Percentiles rank a stretch among this genome's conserved stretches.
Evolutionary conservation across 2,888 invertebrate genomes (phyloP).

Genomic region (Tineola bisselliella): DNA sequence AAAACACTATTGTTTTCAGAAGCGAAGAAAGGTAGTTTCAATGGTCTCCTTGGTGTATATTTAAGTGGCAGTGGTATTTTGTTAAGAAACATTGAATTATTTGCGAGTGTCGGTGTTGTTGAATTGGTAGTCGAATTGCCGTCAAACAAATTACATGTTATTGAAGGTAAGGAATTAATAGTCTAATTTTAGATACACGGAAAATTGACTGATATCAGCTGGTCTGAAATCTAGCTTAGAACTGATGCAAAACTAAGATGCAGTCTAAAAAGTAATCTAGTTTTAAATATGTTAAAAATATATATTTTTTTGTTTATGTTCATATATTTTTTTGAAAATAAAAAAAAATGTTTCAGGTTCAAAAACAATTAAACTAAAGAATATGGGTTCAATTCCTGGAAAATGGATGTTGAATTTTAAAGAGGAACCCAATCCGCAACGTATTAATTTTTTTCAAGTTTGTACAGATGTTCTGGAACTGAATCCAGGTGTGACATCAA

Average conservation of each 20-base stretch:
- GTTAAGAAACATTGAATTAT: slow-evolving; percentile 39
- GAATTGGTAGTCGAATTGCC: slow-evolving; percentile 31
- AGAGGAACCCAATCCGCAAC: slow-evolving; percentile 22
- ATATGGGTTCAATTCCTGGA: slow-evolving; percentile 41
- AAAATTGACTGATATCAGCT: no score
- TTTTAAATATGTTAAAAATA: no score
- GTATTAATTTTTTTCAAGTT: slow-evolving; percentile 34
- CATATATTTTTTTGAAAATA: no score
- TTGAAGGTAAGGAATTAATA: slow-evolving; percentile 42
- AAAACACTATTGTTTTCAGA: slow-evolving; percentile 21
- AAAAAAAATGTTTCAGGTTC: slow-evolving; percentile 32
- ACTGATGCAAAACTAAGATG: no score
- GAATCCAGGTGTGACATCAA: slow-evolving; percentile 28
- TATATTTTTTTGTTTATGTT: no score
- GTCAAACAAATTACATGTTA: slow-evolving; percentile 30
- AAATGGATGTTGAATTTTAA: slow-evolving; percentile 38
- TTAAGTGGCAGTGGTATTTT: slow-evolving; percentile 38
- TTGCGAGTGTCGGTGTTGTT: slow-evolving; percentile 38
- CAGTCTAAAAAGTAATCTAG: no score
- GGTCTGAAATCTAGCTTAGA: no score
- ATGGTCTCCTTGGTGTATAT: slow-evolving; percentile 39
- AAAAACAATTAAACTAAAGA: slow-evolving; percentile 31
- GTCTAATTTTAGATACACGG: background rate
- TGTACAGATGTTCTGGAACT: slow-evolving; percentile 37
- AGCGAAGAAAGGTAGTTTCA: slow-evolving; percentile 28